A percentile compares a stretch with the other conserved stretches of the same genome.
phyloP scores from a whole-genome alignment of 1,140 invertebrate genomes.

The Drosophila takahashii region DNA sequence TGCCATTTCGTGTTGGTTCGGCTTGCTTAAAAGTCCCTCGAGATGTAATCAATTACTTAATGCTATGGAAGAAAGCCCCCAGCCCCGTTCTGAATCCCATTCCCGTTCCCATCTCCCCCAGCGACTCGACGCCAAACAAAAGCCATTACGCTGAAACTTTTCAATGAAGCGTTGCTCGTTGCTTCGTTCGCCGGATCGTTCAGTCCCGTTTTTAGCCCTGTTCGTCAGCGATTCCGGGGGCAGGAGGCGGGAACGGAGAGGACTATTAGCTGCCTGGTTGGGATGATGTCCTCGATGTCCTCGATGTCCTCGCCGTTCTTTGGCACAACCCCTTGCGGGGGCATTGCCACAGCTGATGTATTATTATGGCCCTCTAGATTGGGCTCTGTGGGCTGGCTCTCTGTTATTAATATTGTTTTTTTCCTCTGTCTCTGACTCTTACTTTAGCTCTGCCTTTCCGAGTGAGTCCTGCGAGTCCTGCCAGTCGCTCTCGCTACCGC shows the following conservation, averaged over 20 bases:
- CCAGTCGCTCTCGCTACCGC: neutral
- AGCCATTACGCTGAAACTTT: slow-evolving; percentile 82
- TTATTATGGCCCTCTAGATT: slow-evolving; percentile 73
- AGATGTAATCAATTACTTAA: slow-evolving; percentile 85
- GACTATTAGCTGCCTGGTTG: slow-evolving; percentile 57
- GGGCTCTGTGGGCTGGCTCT: slow-evolving; percentile 57
- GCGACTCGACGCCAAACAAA: slow-evolving; percentile 69
- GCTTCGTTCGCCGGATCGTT: slow-evolving; percentile 28
- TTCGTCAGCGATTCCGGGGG: slow-evolving; percentile 16
- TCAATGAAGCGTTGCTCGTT: slow-evolving; percentile 71
- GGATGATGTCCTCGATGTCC: slow-evolving; percentile 54
- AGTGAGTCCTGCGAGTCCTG: neutral
- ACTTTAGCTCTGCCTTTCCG: neutral
- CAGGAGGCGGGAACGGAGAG: neutral
- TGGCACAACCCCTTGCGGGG: slow-evolving; percentile 71
- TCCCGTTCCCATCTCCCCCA: slow-evolving; percentile 11
- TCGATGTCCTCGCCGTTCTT: slow-evolving; percentile 38
- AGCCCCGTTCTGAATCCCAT: slow-evolving; percentile 3
- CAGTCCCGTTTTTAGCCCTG: slow-evolving; percentile 17
- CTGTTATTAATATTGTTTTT: slow-evolving; percentile 83
- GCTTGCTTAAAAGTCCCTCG: slow-evolving; percentile 84
- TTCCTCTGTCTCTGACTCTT: neutral
- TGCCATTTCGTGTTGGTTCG: slow-evolving; percentile 65
- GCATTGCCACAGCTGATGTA: slow-evolving; percentile 80
- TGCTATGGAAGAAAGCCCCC: slow-evolving; percentile 72